phyloP scores from a whole-genome alignment of 2,797 vertebrate species.

The Rallus crepitans region DNA sequence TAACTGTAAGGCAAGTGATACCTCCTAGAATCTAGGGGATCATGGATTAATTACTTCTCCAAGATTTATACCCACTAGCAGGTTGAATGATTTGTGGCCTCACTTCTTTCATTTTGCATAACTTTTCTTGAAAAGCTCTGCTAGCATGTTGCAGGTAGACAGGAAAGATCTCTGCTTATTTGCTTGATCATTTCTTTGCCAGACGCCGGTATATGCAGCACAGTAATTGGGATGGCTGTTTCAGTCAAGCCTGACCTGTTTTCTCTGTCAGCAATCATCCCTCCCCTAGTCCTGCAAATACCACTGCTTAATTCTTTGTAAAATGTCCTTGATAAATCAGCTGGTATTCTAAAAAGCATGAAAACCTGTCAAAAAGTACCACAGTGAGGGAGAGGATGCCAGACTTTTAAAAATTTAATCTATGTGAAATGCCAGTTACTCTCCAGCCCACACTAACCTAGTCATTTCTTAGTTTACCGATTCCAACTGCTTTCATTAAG shows the following conservation, averaged over 20 bases:
- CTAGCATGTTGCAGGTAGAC: not conserved
- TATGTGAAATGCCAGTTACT: not conserved
- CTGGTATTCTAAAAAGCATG: not conserved
- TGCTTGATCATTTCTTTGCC: not conserved
- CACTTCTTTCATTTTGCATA: not conserved
- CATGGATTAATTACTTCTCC: not conserved
- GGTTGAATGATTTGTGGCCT: not conserved
- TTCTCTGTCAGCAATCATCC: not conserved
- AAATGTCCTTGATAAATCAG: not conserved
- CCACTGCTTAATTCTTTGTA: not conserved
- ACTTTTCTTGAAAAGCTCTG: not conserved
- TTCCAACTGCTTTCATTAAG: not conserved
- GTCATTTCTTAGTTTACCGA: not conserved
- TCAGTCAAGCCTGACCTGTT: not conserved
- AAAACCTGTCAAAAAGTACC: not conserved
- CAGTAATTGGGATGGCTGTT: not conserved
- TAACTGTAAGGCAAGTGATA: not conserved
- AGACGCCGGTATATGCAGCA: not conserved
- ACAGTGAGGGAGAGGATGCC: not conserved
- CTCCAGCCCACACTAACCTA: not conserved
- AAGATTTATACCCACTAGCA: not conserved
- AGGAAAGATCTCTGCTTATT: not conserved
- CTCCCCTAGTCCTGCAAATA: not conserved
- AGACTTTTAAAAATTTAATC: not conserved
- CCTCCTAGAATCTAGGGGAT: not conserved